Evolutionary conservation across 2,888 invertebrate genomes (phyloP).

Genomic region (Stramonita haemastoma): DNA sequence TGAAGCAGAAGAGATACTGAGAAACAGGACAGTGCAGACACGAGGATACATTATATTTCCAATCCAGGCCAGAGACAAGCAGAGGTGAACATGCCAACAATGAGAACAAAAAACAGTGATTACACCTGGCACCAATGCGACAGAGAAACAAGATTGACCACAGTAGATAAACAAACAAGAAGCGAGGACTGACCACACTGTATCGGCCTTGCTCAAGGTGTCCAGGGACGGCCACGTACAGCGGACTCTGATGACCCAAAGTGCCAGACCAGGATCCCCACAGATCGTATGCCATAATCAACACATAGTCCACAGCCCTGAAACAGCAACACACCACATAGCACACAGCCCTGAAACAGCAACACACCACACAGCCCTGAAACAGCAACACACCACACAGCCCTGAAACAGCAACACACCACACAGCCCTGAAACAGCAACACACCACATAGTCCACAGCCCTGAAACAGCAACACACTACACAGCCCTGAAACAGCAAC

Average conservation of each 20-base stretch:
- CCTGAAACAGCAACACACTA: neutral
- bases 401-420: neutral
- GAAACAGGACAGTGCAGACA: neutral
- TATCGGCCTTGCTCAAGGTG: neutral
- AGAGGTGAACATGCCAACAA: neutral
- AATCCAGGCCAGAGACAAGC: neutral
- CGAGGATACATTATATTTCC: neutral
- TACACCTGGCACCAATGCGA: neutral
- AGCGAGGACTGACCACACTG: neutral
- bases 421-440: neutral
- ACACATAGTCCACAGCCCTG: conserved; percentile 1
- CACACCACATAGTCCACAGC: neutral
- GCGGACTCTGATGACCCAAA: conserved; percentile 19
- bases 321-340: neutral
- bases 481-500: neutral
- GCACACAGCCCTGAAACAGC: neutral
- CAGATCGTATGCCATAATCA: conserved; percentile 18
- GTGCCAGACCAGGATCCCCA: neutral
- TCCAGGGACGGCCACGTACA: neutral
- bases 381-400: neutral
- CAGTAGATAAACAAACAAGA: neutral
- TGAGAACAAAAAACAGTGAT: neutral
- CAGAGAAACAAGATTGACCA: neutral
- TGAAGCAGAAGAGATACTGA: neutral
- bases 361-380: neutral